A percentile compares a stretch with the other conserved stretches of the same genome.
These are phyloP conservation scores for Agrotis segetum DNA, from an alignment of 2,888 invertebrate genomes.

Conservation along the genomic window DNA sequence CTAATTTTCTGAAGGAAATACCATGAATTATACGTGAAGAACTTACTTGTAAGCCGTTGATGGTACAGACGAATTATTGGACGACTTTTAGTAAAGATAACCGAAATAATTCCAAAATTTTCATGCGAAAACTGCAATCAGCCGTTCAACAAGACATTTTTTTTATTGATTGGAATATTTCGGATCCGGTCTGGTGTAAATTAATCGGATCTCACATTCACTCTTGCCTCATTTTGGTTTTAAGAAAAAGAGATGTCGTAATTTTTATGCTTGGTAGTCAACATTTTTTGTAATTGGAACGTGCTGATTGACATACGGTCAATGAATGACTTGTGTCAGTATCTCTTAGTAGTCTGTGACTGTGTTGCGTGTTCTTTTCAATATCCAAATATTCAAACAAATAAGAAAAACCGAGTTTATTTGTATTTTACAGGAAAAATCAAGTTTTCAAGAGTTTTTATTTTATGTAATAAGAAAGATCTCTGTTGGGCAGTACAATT, in stretches of 20 bases:
- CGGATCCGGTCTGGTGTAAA: neutral
- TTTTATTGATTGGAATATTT: conserved; percentile 13
- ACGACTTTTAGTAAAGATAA: neutral
- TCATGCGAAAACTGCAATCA: conserved; percentile 26
- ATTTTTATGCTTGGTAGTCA: too few relatives aligned
- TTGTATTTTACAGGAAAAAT: too few relatives aligned
- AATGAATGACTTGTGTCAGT: too few relatives aligned
- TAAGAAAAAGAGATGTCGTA: neutral
- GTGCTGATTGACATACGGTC: conserved; percentile 18
- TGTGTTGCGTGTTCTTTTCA: conserved; percentile 13
- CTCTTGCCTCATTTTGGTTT: fast-evolving
- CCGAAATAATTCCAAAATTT: conserved; percentile 28
- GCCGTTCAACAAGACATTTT: conserved; percentile 19
- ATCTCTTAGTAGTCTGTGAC: too few relatives aligned
- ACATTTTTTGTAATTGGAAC: conserved; percentile 9
- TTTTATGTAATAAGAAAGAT: too few relatives aligned
- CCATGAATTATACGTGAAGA: neutral
- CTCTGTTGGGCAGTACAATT: too few relatives aligned
- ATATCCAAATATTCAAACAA: neutral
- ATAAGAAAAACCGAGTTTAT: too few relatives aligned
- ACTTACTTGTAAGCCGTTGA: conserved; percentile 21
- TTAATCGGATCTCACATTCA: neutral
- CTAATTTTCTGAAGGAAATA: neutral
- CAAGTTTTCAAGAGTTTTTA: too few relatives aligned
- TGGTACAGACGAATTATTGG: neutral